A percentile compares a stretch with the other conserved stretches of the same genome.
phyloP scores from a whole-genome alignment of 2,797 vertebrate genomes.

The Acrocephalus scirpaceus region DNA sequence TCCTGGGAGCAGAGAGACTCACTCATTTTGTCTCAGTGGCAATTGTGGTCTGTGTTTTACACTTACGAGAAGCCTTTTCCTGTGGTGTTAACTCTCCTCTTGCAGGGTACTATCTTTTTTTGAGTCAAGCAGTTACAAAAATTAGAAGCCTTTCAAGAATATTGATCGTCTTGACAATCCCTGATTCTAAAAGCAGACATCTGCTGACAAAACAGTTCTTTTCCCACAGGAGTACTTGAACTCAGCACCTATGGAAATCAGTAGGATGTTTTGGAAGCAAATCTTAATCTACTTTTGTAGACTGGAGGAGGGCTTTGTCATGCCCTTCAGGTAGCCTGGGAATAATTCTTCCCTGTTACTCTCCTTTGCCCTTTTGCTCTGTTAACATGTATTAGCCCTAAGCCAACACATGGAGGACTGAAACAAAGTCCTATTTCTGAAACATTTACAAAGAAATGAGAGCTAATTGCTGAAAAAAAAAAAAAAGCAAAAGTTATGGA shows the following conservation, averaged over 20 bases:
- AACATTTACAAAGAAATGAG: not conserved
- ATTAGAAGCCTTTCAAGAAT: not conserved
- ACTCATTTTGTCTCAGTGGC: accelerated
- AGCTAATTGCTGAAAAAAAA: not conserved
- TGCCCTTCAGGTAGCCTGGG: not conserved
- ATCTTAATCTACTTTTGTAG: not conserved
- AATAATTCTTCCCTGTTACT: not conserved
- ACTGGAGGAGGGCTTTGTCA: not conserved
- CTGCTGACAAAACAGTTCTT: not conserved
- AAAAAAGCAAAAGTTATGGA: not conserved
- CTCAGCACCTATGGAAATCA: not conserved
- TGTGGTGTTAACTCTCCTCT: not conserved
- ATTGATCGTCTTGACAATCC: too few species aligned
- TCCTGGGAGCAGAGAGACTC: not conserved
- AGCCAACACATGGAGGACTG: not conserved
- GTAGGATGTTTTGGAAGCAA: not conserved
- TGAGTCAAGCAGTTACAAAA: not conserved
- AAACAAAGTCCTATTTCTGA: not conserved
- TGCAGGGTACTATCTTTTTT: not conserved
- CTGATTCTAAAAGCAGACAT: not conserved
- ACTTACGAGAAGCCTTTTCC: not conserved
- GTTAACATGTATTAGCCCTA: too few species aligned
- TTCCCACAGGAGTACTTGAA: not conserved
- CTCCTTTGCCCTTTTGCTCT: not conserved
- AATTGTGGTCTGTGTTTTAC: not conserved